A percentile compares a stretch with the other conserved stretches of the same genome.
phyloP scores from a whole-genome alignment of 2,888 invertebrate genomes.

The Strigamia crassipes region DNA sequence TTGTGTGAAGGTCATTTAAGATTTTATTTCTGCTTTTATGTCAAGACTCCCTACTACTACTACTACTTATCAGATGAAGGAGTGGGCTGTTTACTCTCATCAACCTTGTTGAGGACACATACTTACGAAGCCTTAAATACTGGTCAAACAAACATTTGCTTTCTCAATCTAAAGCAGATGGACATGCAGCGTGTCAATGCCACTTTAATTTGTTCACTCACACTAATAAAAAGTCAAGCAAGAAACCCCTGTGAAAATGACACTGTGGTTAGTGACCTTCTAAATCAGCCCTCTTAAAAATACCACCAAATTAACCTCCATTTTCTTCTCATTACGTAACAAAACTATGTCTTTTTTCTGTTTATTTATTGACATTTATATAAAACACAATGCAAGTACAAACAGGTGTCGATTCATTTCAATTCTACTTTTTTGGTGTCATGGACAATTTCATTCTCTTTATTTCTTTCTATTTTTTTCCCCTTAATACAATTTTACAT shows the following conservation, averaged over 20 bases:
- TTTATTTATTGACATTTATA: background rate
- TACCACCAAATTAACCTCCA: background rate
- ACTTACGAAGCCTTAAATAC: conserved; percentile 14
- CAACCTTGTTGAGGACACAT: conserved; percentile 17
- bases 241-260: conserved; percentile 7
- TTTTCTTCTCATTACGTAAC: background rate
- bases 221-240: background rate
- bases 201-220: conserved; percentile 20
- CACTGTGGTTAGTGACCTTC: conserved; percentile 24
- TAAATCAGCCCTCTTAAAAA: background rate
- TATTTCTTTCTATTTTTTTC: background rate
- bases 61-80: conserved; percentile 6
- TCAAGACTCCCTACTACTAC: conserved; percentile 1
- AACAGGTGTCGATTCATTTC: conserved; percentile 25
- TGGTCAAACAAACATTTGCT: conserved; percentile 3
- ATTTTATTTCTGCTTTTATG: background rate
- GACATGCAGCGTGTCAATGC: conserved; percentile 18
- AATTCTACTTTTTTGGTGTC: conserved; percentile 32
- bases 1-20: background rate
- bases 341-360: background rate
- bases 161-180: conserved; percentile 31
- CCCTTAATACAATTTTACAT: conserved; percentile 10
- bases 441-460: conserved; percentile 16
- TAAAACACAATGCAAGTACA: conserved; percentile 42
- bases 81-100: conserved; percentile 32